Conservation (phyloP, 2,797 vertebrate species). For the Pseudomugil gertrudae region DNA sequence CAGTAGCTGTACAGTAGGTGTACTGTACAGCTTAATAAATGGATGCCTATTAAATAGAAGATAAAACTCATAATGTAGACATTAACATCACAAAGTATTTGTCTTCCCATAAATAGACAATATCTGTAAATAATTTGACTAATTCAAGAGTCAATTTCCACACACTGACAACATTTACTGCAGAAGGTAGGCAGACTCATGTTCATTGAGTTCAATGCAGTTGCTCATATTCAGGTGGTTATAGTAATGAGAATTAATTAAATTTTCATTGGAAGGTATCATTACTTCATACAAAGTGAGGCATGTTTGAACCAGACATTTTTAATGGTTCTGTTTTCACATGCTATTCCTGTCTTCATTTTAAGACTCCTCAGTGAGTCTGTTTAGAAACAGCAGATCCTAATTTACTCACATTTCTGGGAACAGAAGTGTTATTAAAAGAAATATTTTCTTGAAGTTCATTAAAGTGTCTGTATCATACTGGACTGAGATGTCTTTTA, state of each 20-base stretch:
- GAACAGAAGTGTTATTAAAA: constrained; percentile 44
- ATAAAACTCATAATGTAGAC: constrained; percentile 43
- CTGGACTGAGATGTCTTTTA: constrained; percentile 33
- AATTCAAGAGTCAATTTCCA: constrained; percentile 61
- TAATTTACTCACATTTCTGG: constrained; percentile 36
- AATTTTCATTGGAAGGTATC: constrained; percentile 20
- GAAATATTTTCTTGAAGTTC: constrained; percentile 45
- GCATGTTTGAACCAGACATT: constrained; percentile 46
- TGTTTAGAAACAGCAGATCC: constrained; percentile 15
- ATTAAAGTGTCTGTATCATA: constrained; percentile 46
- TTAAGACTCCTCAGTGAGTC: constrained; percentile 26
- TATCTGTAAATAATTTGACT: constrained; percentile 49
- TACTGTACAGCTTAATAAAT: constrained; percentile 14
- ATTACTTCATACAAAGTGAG: constrained; percentile 15
- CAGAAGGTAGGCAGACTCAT: constrained; percentile 47
- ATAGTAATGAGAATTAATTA: constrained; percentile 20
- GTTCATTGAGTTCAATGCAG: constrained; percentile 31
- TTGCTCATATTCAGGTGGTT: constrained; percentile 38
- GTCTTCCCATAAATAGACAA: constrained; percentile 32
- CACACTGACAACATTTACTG: constrained; percentile 38
- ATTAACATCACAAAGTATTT: constrained; percentile 27
- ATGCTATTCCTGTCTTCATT: constrained; percentile 5
- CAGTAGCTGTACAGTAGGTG: too few relatives aligned
- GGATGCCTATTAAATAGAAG: constrained; percentile 4
- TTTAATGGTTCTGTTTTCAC: constrained; percentile 47